Evolutionary conservation across 2,113 vertebrate species (phyloP).

Genomic region (Piaya cayana): DNA sequence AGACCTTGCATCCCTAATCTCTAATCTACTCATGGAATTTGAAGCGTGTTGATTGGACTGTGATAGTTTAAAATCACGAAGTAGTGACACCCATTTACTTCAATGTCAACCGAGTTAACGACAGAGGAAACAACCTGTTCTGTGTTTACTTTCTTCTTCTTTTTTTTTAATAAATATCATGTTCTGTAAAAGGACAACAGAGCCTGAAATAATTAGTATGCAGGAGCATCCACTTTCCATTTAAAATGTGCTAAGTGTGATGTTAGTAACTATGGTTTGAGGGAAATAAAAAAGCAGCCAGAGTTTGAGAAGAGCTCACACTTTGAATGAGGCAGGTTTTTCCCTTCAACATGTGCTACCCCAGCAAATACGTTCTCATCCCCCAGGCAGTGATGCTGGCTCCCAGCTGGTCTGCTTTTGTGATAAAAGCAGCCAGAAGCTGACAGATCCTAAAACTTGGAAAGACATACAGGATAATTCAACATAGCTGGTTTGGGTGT

Average conservation of each 20-base stretch:
- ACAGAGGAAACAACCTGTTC: background rate
- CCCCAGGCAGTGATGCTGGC: background rate
- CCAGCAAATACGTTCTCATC: background rate
- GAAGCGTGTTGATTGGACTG: background rate
- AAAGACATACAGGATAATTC: background rate
- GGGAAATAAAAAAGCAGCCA: background rate
- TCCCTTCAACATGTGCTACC: background rate
- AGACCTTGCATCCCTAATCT: background rate
- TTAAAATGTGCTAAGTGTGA: conserved; percentile 29
- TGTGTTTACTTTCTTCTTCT: background rate
- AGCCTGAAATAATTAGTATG: conserved; percentile 30
- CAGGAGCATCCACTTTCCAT: conserved; percentile 4
- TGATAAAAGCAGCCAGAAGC: conserved; percentile 22
- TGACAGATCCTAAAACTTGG: conserved; percentile 22
- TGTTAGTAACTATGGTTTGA: conserved; percentile 13
- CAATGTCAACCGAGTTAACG: background rate
- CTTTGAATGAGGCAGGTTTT: conserved; percentile 31
- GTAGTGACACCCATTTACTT: background rate
- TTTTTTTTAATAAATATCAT: background rate
- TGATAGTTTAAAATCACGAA: background rate
- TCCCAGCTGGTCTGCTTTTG: conserved; percentile 9
- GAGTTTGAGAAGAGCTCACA: conserved; percentile 20
- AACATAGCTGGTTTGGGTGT: background rate
- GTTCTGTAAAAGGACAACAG: background rate
- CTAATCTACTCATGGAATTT: background rate